Conservation (phyloP, 2,797 vertebrate genomes). For the Xyrichtys novacula region DNA sequence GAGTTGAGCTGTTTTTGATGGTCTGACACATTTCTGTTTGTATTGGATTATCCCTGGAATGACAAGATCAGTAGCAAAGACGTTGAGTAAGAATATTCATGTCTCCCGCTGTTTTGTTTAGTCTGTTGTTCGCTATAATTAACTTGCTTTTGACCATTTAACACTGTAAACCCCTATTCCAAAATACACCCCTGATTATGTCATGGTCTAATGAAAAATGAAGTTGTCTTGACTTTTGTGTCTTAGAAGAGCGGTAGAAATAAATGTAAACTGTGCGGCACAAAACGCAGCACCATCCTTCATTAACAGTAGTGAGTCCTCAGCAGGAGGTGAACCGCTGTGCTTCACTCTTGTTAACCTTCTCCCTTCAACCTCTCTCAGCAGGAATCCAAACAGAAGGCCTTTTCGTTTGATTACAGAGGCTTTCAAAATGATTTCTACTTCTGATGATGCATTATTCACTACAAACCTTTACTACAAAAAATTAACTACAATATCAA, state of each 20-base stretch:
- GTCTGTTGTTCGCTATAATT: no score
- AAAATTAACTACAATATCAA: conserved; percentile 5
- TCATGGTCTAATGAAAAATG: no score
- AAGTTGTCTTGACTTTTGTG: no score
- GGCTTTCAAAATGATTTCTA: conserved; percentile 50
- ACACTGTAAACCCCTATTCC: no score
- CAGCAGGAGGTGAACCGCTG: neutral
- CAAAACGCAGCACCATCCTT: neutral
- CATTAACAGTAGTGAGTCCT: conserved; percentile 2
- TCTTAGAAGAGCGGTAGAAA: no score
- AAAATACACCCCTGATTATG: no score
- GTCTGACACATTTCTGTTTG: neutral
- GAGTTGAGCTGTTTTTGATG: neutral
- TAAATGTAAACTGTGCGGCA: neutral
- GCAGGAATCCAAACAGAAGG: conserved; percentile 32
- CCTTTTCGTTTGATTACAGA: conserved; percentile 57
- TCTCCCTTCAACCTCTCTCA: neutral
- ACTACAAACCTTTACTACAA: neutral
- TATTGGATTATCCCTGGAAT: neutral
- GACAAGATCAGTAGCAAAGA: no score
- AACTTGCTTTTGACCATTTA: no score
- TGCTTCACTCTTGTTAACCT: conserved; percentile 13
- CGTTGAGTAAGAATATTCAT: neutral
- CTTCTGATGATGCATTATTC: neutral
- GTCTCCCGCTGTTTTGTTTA: neutral